A percentile compares a stretch with the other conserved stretches of the same genome.
Conservation (phyloP, 2,888 invertebrate genomes). For the Sipha maydis region DNA sequence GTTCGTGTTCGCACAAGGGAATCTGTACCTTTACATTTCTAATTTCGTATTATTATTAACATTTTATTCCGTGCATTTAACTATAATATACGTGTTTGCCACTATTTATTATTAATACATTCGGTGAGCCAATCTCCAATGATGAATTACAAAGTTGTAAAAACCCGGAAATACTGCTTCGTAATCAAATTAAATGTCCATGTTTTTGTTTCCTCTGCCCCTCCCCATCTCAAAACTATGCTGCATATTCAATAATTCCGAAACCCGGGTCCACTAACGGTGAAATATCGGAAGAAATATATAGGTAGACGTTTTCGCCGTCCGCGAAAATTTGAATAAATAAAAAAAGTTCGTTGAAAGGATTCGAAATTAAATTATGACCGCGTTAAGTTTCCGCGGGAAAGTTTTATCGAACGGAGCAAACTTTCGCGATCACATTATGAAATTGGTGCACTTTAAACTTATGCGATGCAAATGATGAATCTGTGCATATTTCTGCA, state of each 20-base stretch:
- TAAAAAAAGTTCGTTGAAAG: slow-evolving; percentile 13
- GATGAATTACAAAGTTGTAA: background rate
- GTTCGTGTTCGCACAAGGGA: too few species aligned
- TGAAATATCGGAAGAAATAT: background rate
- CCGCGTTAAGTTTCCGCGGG: background rate
- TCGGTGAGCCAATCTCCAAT: background rate
- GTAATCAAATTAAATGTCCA: too few species aligned
- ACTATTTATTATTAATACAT: background rate
- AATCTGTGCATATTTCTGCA: background rate
- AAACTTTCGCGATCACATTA: slow-evolving; percentile 28
- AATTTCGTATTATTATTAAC: background rate
- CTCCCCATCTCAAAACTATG: background rate
- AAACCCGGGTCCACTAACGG: background rate
- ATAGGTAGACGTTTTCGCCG: slow-evolving; percentile 5
- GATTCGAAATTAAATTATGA: slow-evolving; percentile 32
- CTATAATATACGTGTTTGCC: background rate
- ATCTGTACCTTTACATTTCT: background rate
- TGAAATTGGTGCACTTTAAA: slow-evolving; percentile 13
- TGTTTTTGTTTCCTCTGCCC: background rate
- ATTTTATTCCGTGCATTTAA: background rate
- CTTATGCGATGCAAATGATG: background rate
- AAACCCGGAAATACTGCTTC: background rate
- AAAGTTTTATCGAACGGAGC: slow-evolving; percentile 17
- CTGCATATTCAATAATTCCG: background rate
- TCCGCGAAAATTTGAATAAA: slow-evolving; percentile 3